Base-by-base conservation (phyloP, 2,113 vertebrate genomes). In the Paradoxurus hermaphroditus region DNA sequence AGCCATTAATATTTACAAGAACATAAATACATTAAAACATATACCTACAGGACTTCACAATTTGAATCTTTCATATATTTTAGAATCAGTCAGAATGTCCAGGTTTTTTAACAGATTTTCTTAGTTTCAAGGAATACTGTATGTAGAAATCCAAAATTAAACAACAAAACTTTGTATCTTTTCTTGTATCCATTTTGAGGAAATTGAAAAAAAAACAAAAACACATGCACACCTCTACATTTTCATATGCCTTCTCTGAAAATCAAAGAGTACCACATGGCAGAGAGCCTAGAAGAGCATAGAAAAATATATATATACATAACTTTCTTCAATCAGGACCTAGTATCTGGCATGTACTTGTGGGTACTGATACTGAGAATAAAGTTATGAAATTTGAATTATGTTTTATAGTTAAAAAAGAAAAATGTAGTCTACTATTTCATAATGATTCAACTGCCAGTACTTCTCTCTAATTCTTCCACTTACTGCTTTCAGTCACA, bases 371-470 rank as follows among this genome's bases (percentile, higher is more conserved):
- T 11, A 44, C 46, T 65, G 27, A 87, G 6, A 78, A 92, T n/a
- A 63, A 70, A 95, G 11, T 44, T 70, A 72, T 73, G 75, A 90
- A 96, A 89, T 70, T 91, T 88, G 39, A 95, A 94, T 81, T 91
- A 16, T 68, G 15, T 70, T 85, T 92, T 92, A 7, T 39, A 87
- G 34, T 73, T 1, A 65, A 46, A 75, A 81, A 77, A 68, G 75
- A 77, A 67, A 5, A 67, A 5, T 73, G 3, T 15, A 77, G 3
- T 46, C 8, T 5, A 11, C 15, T 53, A 12, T 59, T 88, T 81
- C 70, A 78, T 89, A 81, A 59, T 94, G 27, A 85, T 75, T 91
- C 18, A 65, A 21, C 6, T 77, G 23, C 59, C 7, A 88, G 29
- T 25, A 63, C 82, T 77, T 82, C 10, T 95, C 23, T 53, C 5